These are phyloP conservation scores for Euleptes europaea DNA, from an alignment of 2,113 vertebrate genomes.

Conservation along the genomic window DNA sequence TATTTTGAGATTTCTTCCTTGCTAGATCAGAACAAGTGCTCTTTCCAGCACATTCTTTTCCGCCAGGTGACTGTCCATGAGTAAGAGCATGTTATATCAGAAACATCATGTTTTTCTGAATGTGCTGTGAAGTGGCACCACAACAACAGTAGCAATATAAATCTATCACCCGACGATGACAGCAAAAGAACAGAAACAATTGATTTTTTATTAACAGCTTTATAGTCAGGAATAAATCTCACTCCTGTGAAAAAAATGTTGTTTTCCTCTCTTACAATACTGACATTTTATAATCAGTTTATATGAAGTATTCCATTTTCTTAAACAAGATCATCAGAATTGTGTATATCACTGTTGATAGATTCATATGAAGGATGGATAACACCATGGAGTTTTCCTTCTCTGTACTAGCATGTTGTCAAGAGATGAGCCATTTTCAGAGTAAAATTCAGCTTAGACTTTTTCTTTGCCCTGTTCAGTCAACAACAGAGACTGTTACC, in stretches of 20 bases:
- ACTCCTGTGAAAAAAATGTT: slow-evolving; percentile 54
- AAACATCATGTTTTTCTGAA: slow-evolving; percentile 35
- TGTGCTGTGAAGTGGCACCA: slow-evolving; percentile 26
- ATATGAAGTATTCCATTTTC: slow-evolving; percentile 47
- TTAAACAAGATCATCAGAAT: not conserved
- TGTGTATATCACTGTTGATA: not conserved
- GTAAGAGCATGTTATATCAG: not conserved
- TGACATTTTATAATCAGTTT: slow-evolving; percentile 55
- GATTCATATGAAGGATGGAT: not conserved
- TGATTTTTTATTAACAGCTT: slow-evolving; percentile 58
- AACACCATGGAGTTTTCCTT: not conserved
- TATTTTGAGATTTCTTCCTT: not conserved
- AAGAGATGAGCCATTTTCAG: too few relatives aligned
- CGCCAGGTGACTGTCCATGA: rapidly evolving
- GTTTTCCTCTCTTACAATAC: slow-evolving; percentile 40
- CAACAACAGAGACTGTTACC: too few relatives aligned
- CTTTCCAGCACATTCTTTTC: not conserved
- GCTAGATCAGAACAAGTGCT: rapidly evolving
- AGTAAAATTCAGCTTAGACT: too few relatives aligned
- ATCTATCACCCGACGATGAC: slow-evolving; percentile 56
- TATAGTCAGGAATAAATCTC: slow-evolving; percentile 54
- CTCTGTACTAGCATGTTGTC: not conserved
- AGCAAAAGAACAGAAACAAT: slow-evolving; percentile 58
- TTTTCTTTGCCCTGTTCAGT: too few relatives aligned
- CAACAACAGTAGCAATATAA: slow-evolving; percentile 42